These are phyloP conservation scores for Platichthys flesus DNA, from an alignment of 2,113 vertebrate species.

Conservation along the genomic window DNA sequence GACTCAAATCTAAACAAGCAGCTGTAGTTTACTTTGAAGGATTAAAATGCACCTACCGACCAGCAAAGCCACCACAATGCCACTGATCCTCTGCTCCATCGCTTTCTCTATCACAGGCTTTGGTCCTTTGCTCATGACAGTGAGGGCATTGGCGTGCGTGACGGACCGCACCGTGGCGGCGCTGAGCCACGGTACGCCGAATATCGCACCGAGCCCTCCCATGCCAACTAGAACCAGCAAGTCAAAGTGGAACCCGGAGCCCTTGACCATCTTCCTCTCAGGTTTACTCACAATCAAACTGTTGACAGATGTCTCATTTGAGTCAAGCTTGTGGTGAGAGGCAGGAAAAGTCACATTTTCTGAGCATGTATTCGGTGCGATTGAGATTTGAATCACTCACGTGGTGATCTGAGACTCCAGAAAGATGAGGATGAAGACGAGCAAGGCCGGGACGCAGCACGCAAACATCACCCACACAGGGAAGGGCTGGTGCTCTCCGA, in stretches of 20 bases:
- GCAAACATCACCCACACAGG: constrained; percentile 95
- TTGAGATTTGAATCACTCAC: constrained; percentile 78
- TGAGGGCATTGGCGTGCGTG: constrained; percentile 95
- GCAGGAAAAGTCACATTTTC: not conserved
- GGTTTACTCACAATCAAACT: constrained; percentile 95
- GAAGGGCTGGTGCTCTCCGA: constrained; percentile 75
- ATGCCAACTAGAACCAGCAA: constrained; percentile 92
- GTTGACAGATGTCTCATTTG: constrained; percentile 1
- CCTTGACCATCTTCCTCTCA: constrained; percentile 94
- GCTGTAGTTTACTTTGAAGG: not conserved
- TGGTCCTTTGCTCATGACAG: constrained; percentile 88
- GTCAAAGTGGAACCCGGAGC: constrained; percentile 95
- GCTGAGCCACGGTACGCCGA: constrained; percentile 96
- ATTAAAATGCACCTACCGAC: constrained; percentile 85
- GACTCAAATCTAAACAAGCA: not conserved
- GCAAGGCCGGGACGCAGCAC: constrained; percentile 86
- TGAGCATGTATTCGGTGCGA: not conserved
- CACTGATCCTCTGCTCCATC: constrained; percentile 93
- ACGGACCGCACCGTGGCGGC: constrained; percentile 94
- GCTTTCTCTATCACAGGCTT: constrained; percentile 88
- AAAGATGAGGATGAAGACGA: constrained; percentile 99
- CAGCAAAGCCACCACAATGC: constrained; percentile 90
- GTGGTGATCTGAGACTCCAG: constrained; percentile 98
- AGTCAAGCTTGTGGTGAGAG: not conserved
- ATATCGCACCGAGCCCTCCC: constrained; percentile 90